These are phyloP conservation scores for Drosophila azteca DNA, from an alignment of 1,140 invertebrate species.

Conservation along the genomic window DNA sequence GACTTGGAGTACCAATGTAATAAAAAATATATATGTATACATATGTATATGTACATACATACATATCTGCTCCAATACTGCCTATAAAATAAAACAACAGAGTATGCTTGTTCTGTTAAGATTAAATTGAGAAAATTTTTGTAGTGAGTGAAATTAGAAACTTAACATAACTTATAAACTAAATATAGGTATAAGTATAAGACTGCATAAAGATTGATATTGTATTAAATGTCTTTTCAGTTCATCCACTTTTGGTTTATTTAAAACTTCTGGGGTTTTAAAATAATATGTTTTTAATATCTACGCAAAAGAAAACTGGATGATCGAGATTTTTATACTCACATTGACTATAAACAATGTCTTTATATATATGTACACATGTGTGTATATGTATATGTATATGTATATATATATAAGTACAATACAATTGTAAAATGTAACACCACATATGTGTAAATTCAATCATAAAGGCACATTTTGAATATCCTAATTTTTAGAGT, in stretches of 20 bases:
- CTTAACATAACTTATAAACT: too few species aligned
- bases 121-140: too few species aligned
- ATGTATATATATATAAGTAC: not conserved
- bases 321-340: too few species aligned
- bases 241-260: constrained; percentile 51
- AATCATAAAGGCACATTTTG: constrained; percentile 58
- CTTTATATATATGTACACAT: constrained; percentile 21
- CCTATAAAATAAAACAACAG: too few species aligned
- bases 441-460: constrained; percentile 38
- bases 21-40: too few species aligned
- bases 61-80: too few species aligned
- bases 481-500: constrained; percentile 49
- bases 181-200: too few species aligned
- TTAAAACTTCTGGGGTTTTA: constrained; percentile 40
- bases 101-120: too few species aligned
- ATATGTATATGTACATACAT: too few species aligned
- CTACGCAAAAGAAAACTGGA: constrained; percentile 10
- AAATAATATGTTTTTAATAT: not conserved
- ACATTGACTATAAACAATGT: too few species aligned
- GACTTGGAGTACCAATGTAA: too few species aligned
- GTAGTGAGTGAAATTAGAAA: too few species aligned
- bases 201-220: constrained; percentile 31
- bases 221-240: constrained; percentile 64
- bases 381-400: constrained; percentile 16
- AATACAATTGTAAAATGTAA: constrained; percentile 36